phyloP scores from a whole-genome alignment of 2,113 vertebrate genomes.

The Platanista minor region DNA sequence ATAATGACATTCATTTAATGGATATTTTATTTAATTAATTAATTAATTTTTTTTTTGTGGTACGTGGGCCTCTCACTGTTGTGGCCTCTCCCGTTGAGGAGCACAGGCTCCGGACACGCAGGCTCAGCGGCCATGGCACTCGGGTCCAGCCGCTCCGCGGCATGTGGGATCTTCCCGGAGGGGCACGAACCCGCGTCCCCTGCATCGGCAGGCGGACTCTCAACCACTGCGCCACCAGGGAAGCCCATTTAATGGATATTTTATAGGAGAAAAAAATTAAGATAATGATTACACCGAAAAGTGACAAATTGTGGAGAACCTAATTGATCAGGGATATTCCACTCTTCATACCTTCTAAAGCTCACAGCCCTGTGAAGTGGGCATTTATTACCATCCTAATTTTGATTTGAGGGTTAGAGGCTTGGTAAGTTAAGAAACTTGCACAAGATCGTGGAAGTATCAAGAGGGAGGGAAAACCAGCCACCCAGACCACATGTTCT shows the following conservation, averaged over 20 bases:
- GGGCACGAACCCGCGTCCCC: too few species aligned
- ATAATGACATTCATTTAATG: neutral
- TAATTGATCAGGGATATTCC: neutral
- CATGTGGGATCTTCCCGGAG: too few species aligned
- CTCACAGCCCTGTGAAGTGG: neutral
- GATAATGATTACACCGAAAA: neutral
- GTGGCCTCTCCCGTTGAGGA: too few species aligned
- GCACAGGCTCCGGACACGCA: too few species aligned
- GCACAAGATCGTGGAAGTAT: neutral
- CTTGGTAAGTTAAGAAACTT: neutral
- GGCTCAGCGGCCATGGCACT: too few species aligned
- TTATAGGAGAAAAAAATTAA: conserved; percentile 36
- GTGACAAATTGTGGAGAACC: neutral
- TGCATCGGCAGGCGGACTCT: too few species aligned
- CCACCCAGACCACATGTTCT: neutral
- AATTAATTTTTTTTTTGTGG: too few species aligned
- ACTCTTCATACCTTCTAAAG: neutral
- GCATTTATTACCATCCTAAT: neutral
- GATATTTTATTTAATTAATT: too few species aligned
- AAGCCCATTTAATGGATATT: neutral
- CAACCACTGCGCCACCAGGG: too few species aligned
- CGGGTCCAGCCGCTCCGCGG: too few species aligned
- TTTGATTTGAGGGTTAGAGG: neutral
- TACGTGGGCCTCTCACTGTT: too few species aligned
- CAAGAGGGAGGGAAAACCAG: neutral